phyloP scores from a whole-genome alignment of 2,888 invertebrate species.

The Pantelozetes paolii region DNA sequence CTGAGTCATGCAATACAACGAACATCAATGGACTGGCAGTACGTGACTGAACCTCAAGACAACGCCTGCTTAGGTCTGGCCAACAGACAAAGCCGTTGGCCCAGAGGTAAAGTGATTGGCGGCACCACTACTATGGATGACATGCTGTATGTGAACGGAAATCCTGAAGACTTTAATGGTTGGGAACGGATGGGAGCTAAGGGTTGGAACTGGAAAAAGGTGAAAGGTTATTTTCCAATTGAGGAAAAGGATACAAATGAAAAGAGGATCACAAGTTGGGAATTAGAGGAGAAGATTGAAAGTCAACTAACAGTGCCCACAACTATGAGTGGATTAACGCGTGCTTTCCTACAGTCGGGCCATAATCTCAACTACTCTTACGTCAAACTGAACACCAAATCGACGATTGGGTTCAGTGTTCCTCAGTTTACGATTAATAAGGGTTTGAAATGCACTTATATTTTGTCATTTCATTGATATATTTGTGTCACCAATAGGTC shows the following conservation, averaged over 20 bases:
- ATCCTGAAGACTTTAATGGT: neutral
- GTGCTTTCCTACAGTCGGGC: neutral
- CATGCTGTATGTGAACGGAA: neutral
- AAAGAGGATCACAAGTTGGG: slow-evolving; percentile 42
- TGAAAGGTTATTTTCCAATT: slow-evolving; percentile 71
- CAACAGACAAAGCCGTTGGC: neutral
- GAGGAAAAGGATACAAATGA: slow-evolving; percentile 52
- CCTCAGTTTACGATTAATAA: neutral
- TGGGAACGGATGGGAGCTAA: slow-evolving; percentile 62
- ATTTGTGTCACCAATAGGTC: slow-evolving; percentile 48
- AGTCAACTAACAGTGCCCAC: neutral
- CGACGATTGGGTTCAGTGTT: neutral
- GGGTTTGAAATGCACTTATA: neutral
- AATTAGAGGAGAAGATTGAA: neutral
- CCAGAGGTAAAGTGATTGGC: neutral
- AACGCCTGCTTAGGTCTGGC: neutral
- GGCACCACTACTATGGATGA: neutral
- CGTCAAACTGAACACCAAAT: neutral
- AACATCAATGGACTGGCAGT: slow-evolving; percentile 23
- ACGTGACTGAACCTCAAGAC: slow-evolving; percentile 11
- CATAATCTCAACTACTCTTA: neutral
- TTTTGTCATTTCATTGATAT: too few species aligned
- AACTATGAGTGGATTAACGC: neutral
- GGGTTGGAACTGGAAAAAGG: slow-evolving; percentile 80
- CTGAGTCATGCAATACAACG: slow-evolving; percentile 9